A percentile compares a stretch with the other conserved stretches of the same genome.
Conservation (phyloP, 2,888 invertebrate species). For the Himalopsyche anomala region DNA sequence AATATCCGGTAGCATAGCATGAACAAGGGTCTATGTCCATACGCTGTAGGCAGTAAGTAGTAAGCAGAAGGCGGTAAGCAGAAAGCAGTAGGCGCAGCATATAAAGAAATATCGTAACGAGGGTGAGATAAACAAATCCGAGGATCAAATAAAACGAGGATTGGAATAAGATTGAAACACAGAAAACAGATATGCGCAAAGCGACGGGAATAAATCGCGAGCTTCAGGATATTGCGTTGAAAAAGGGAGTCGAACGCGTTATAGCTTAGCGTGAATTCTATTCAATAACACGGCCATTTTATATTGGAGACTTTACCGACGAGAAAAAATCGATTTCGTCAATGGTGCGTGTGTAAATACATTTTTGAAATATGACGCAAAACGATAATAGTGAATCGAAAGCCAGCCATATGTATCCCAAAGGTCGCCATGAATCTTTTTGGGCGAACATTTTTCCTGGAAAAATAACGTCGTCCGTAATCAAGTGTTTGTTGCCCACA, state of each 20-base stretch:
- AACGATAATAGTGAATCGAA: constrained; percentile 32
- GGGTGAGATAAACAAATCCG: constrained; percentile 62
- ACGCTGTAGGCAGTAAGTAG: constrained; percentile 27
- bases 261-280: constrained; percentile 44
- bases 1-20: constrained; percentile 8
- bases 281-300: constrained; percentile 44
- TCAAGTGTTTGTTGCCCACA: background rate
- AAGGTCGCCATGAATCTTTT: background rate
- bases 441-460: background rate
- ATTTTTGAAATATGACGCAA: constrained; percentile 28
- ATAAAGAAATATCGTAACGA: constrained; percentile 48
- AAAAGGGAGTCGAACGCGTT: constrained; percentile 38
- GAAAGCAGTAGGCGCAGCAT: background rate
- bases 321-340: constrained; percentile 53
- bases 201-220: constrained; percentile 62
- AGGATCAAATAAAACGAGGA: constrained; percentile 59
- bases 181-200: constrained; percentile 56
- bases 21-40: constrained; percentile 40
- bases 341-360: constrained; percentile 41
- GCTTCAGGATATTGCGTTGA: constrained; percentile 55
- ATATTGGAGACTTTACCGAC: constrained; percentile 41
- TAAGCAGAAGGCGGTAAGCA: constrained; percentile 13
- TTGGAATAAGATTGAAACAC: constrained; percentile 61
- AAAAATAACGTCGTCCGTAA: background rate
- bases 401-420: constrained; percentile 4